Base-by-base conservation (phyloP, 2,888 invertebrate genomes). In the Luperina nickerlii region DNA sequence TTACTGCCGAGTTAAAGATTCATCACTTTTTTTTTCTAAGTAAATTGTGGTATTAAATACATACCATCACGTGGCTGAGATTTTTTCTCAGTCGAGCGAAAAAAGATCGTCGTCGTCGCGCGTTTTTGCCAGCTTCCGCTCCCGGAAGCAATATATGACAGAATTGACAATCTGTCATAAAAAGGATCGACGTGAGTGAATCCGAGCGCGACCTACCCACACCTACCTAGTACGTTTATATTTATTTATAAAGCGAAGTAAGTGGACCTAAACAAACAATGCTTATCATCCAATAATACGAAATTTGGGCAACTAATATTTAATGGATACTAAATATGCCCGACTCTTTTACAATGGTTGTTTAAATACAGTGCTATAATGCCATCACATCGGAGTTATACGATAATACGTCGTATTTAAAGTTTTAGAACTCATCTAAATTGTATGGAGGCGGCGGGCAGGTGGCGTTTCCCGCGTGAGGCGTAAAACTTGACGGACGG, bases 391-490 rank as follows among this genome's bases (percentile, higher is more conserved):
- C 70, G 65, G 76, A 79, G 81, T 82, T 79, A 81, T 54, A 73
- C 71, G 75, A 83, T 83, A 81, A 83, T 81, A 87, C 70, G 78
- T 81, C 67, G 84, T 85, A 83, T 81, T 80, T 76, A 75, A 87
- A 88, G 88, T 87, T 88, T 87, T 86, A 85, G 77, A 87, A 90
- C 89, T 89, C 88, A 89, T 89, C 85, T 86, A 90, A 89, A 89
- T 90, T 89, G 86, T 90, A 89, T 88, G 78, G 82, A 80, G 69
- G 74, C 69, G 69, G 81, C 32, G 79, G 84, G 79, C 89, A 89
- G 89, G 89, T 90, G 90, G 76, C 63, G 38, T 76, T 86, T 88
- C 81, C 78, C 86, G 78, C 80, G 65, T 74, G 73, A 82, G 74
- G 72, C 76, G 83, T 90, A 87, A 90, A 90, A 86, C 83, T 88